phyloP scores from a whole-genome alignment of 2,888 invertebrate genomes.

The Odontocolon sp. region DNA sequence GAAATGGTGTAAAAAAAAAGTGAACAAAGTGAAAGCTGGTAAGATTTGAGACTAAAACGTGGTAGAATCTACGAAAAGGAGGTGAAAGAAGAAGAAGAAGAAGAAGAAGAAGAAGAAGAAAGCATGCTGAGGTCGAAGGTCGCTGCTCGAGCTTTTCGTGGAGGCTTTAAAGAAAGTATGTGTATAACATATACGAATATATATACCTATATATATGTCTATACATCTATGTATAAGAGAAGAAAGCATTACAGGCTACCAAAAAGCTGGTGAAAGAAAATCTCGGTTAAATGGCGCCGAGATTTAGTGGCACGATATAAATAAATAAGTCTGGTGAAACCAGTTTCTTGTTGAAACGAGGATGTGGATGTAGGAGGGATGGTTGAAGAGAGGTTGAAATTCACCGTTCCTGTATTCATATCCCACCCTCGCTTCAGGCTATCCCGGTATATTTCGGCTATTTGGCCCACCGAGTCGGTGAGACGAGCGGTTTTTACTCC shows the following conservation, averaged over 20 bases:
- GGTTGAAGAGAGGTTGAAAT: neutral
- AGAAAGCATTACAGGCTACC: conserved; percentile 38
- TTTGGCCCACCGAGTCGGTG: conserved; percentile 16
- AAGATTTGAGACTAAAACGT: too few relatives aligned
- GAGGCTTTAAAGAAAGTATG: too few relatives aligned
- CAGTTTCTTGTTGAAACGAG: conserved; percentile 27
- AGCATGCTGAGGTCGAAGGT: too few relatives aligned
- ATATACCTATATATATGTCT: too few relatives aligned
- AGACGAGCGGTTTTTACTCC: conserved; percentile 38
- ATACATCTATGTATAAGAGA: too few relatives aligned
- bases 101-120: too few relatives aligned
- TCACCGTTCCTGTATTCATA: conserved; percentile 49
- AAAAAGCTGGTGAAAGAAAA: conserved; percentile 44
- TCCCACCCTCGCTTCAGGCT: conserved; percentile 28
- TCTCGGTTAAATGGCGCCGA: conserved; percentile 61
- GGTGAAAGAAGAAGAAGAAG: too few relatives aligned
- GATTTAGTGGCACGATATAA: conserved; percentile 68
- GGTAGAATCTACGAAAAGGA: too few relatives aligned
- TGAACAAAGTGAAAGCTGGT: too few relatives aligned
- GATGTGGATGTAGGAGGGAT: neutral
- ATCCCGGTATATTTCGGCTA: conserved; percentile 27
- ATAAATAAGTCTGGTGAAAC: conserved; percentile 67
- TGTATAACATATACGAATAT: too few relatives aligned
- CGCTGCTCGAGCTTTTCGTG: too few relatives aligned
- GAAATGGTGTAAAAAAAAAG: too few relatives aligned